Base-by-base conservation (phyloP, 53 echinoderm and acorn worm species). In the Echinometra lucunter region DNA sequence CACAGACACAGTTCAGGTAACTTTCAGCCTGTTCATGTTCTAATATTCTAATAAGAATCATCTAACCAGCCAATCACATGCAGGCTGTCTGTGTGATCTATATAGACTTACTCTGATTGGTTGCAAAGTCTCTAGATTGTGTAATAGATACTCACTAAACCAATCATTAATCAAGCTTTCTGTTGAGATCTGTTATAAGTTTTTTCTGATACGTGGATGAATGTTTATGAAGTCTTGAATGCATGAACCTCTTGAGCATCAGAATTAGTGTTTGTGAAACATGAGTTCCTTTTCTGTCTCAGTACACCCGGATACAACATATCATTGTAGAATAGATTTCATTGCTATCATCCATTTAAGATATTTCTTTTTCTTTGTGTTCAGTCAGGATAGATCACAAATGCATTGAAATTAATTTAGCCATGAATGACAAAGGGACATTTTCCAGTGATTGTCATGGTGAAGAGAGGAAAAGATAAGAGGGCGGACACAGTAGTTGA, bases 381-480 rank as follows among this genome's bases (percentile, higher is more conserved):
- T 78, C 78, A 78, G 34, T 69, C 69, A 69, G 30, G 30, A 69
- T 30, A 69, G 78, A 78, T 40, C 7, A 72, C 38, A 78, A 38
- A 78, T 21, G 78, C 42, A 42, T 19, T 78, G 11, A 72, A 72
- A 72, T 72, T 72, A 10, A 72, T 72, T 72, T 72, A 42, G 23
- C 75, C 78, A 78, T 78, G 78, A 23, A 78, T 78, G 78, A 78
- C 78, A 78, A 42, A 78, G 23, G 42, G 42, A 38, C 19, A 19
- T 11, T 78, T 42, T 78, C 21, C 4, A 40, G 42, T 42, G 5
- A 17, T 78, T 78, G 11, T 42, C 19, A 21, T 42, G 23, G 6
- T 15, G 21, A 40, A 16, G 78, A 42, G 21, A 3, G 23, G 38
- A 38, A 17, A n/a, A 3, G 6, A 6, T 42, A 19, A 40, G 78